Evolutionary conservation across 2,888 invertebrate species (phyloP).

Genomic region (Ennomos erosarius): DNA sequence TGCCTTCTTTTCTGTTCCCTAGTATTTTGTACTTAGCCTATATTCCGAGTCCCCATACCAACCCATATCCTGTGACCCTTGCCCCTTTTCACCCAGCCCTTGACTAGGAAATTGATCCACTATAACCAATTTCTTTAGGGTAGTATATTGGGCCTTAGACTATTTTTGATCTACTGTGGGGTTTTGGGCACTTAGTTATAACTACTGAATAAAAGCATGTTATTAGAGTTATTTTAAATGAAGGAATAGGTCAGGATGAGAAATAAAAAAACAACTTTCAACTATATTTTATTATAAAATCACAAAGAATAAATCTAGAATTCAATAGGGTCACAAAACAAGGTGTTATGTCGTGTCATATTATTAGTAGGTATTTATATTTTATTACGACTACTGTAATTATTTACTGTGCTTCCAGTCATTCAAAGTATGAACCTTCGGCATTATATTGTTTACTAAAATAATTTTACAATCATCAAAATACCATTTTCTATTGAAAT

Average conservation of each 20-base stretch:
- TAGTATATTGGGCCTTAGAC: too few species aligned
- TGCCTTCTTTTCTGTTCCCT: too few species aligned
- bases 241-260: not conserved
- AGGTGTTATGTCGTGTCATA: conserved; percentile 73
- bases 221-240: not conserved
- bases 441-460: conserved; percentile 54
- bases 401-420: conserved; percentile 57
- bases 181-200: too few species aligned
- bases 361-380: conserved; percentile 63
- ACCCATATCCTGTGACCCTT: too few species aligned
- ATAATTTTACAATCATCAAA: conserved; percentile 71
- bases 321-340: conserved; percentile 81
- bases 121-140: too few species aligned
- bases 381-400: conserved; percentile 72
- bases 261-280: conserved; percentile 65
- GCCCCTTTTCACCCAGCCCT: too few species aligned
- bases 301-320: conserved; percentile 90
- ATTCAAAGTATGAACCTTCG: conserved; percentile 45
- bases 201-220: too few species aligned
- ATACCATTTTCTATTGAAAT: conserved; percentile 66
- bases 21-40: too few species aligned
- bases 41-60: too few species aligned
- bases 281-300: conserved; percentile 89
- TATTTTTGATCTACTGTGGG: too few species aligned
- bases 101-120: too few species aligned